phyloP scores from a whole-genome alignment of 2,113 vertebrate genomes.

The Crotalus horridus region DNA sequence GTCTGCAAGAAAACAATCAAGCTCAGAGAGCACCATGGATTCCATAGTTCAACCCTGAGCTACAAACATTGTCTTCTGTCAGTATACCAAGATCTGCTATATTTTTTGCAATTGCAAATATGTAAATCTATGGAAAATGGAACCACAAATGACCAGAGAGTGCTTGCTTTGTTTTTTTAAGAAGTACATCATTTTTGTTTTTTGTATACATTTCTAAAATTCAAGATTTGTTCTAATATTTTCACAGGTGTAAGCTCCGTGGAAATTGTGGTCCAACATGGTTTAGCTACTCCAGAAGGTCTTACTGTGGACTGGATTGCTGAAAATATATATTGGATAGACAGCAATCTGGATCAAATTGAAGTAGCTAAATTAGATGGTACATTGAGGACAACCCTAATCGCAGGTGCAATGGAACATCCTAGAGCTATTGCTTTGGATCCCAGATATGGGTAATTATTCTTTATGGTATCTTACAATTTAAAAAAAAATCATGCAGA shows the following conservation, averaged over 20 bases:
- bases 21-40: neutral
- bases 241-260: slow-evolving; percentile 85
- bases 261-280: slow-evolving; percentile 94
- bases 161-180: neutral
- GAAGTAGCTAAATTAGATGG: slow-evolving; percentile 95
- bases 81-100: neutral
- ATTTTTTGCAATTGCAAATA: neutral
- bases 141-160: neutral
- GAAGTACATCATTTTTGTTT: neutral
- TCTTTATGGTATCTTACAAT: neutral
- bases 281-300: slow-evolving; percentile 94
- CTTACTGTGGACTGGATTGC: slow-evolving; percentile 97
- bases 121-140: neutral
- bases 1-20: neutral
- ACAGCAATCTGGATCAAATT: slow-evolving; percentile 98
- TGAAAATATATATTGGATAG: slow-evolving; percentile 97
- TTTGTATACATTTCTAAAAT: neutral
- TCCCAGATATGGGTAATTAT: slow-evolving; percentile 87
- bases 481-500: neutral
- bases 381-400: slow-evolving; percentile 87
- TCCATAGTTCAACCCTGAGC: neutral
- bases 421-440: slow-evolving; percentile 95
- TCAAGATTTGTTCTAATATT: neutral
- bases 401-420: slow-evolving; percentile 97
- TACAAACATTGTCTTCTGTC: no score